Evolutionary conservation across 2,888 invertebrate species (phyloP).

Genomic region (Archaeoteleia sp.): DNA sequence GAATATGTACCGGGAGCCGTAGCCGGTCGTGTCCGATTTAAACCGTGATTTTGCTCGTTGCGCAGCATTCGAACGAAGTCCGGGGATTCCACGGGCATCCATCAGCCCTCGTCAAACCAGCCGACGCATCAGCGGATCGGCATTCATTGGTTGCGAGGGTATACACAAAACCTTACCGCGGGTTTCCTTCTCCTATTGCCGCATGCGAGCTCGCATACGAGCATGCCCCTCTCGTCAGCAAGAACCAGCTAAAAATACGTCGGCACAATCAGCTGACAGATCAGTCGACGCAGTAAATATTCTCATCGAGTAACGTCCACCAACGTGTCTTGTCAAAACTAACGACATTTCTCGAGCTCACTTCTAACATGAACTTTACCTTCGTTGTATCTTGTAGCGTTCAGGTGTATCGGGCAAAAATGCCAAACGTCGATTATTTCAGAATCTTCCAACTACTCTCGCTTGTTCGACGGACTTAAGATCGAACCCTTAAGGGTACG

Average conservation of each 20-base stretch:
- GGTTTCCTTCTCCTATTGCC: conserved; percentile 25
- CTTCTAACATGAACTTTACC: background rate
- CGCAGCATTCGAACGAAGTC: conserved; percentile 64
- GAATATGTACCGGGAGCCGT: conserved; percentile 33
- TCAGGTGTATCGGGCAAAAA: no score
- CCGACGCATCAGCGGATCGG: conserved; percentile 73
- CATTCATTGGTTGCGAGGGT: conserved; percentile 66
- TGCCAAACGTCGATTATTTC: conserved; percentile 3
- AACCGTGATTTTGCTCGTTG: conserved; percentile 72
- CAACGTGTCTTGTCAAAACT: conserved; percentile 62
- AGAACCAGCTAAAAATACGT: conserved; percentile 63
- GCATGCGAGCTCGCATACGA: conserved; percentile 38
- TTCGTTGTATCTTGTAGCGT: background rate
- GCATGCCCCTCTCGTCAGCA: conserved; percentile 55
- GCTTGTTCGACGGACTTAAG: no score
- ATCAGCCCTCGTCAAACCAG: conserved; percentile 75
- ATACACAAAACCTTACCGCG: conserved; percentile 50
- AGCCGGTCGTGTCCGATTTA: conserved; percentile 68
- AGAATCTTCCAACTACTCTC: no score
- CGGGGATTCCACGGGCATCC: conserved; percentile 67
- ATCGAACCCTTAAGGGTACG: no score
- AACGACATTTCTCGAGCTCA: conserved; percentile 54
- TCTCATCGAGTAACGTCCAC: conserved; percentile 56
- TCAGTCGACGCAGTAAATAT: conserved; percentile 66
- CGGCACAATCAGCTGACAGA: conserved; percentile 66